Evolutionary conservation across 2,888 invertebrate genomes (phyloP).

Genomic region (Dione vanillae): DNA sequence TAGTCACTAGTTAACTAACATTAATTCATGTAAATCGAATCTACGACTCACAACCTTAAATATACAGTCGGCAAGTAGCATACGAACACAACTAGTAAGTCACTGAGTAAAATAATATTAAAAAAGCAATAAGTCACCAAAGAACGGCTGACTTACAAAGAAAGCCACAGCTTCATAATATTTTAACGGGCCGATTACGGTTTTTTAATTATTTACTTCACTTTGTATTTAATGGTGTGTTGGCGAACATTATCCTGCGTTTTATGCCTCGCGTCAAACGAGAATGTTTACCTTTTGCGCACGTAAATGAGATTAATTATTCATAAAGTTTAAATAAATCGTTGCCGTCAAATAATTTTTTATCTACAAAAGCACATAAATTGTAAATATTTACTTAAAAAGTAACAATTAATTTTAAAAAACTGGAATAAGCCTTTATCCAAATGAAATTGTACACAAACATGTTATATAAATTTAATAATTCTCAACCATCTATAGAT

Average conservation of each 20-base stretch:
- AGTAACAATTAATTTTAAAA: neutral
- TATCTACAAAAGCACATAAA: neutral
- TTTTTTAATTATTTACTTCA: slow-evolving; percentile 19
- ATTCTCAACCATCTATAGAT: too few species aligned
- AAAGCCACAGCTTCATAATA: slow-evolving; percentile 10
- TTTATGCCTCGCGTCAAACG: neutral
- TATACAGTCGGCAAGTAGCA: too few species aligned
- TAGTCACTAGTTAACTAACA: too few species aligned
- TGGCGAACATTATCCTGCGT: slow-evolving; percentile 7
- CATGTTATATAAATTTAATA: too few species aligned
- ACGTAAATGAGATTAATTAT: neutral
- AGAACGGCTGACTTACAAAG: neutral
- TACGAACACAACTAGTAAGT: neutral
- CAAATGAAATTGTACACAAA: too few species aligned
- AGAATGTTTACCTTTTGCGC: slow-evolving; percentile 7
- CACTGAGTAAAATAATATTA: too few species aligned
- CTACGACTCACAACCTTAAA: too few species aligned
- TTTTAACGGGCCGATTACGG: slow-evolving; percentile 1
- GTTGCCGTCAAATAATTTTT: neutral
- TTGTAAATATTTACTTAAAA: neutral
- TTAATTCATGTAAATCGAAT: too few species aligned
- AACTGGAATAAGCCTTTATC: too few species aligned
- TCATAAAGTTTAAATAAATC: neutral
- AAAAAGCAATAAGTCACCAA: neutral
- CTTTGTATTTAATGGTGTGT: slow-evolving; percentile 2